Conservation (phyloP, 2,888 invertebrate genomes). For the Panzeria rudis region DNA sequence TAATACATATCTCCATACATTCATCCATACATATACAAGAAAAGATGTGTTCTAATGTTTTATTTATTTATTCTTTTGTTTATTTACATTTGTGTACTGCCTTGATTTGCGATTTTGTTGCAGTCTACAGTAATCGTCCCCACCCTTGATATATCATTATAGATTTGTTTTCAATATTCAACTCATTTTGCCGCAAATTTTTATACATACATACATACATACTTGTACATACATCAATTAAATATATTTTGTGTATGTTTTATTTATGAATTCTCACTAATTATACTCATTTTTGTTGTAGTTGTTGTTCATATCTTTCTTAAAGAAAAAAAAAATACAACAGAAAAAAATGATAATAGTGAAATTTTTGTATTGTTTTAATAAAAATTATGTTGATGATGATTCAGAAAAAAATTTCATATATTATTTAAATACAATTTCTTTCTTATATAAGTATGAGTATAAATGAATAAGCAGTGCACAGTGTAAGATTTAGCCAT, state of each 20-base stretch:
- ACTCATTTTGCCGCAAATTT: conserved; percentile 22
- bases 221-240: not conserved
- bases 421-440: not conserved
- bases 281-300: conserved; percentile 35
- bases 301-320: conserved; percentile 33
- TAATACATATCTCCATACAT: too few relatives aligned
- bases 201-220: not conserved
- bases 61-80: conserved; percentile 41
- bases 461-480: not conserved
- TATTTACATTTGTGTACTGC: conserved; percentile 41
- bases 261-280: conserved; percentile 56
- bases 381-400: conserved; percentile 39
- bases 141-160: conserved; percentile 13
- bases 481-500: too few relatives aligned
- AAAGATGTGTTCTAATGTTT: conserved; percentile 36
- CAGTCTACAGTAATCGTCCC: not conserved
- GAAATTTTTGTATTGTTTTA: conserved; percentile 32
- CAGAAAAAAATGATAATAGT: conserved; percentile 36
- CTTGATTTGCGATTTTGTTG: conserved; percentile 48
- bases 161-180: conserved; percentile 40
- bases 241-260: conserved; percentile 27
- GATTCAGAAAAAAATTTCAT: conserved; percentile 52
- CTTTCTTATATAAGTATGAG: not conserved
- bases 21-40: conserved; percentile 17
- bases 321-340: conserved; percentile 31